phyloP scores from a whole-genome alignment of 2,888 invertebrate species.

The Brenthis hecate region DNA sequence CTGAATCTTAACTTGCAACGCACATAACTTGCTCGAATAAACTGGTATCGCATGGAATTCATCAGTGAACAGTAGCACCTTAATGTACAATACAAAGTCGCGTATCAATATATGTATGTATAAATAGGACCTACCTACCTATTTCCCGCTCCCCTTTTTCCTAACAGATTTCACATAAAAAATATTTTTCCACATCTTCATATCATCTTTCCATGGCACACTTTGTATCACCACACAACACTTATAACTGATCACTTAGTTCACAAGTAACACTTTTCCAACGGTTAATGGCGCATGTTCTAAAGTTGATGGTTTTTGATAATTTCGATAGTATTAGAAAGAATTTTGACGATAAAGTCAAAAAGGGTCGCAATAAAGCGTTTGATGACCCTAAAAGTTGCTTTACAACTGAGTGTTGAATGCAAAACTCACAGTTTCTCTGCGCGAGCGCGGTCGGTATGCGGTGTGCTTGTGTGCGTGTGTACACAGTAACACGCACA shows the following conservation, averaged over 20 bases:
- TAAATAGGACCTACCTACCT: conserved; percentile 60
- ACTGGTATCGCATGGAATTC: conserved; percentile 38
- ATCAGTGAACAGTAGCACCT: conserved; percentile 34
- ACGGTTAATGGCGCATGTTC: conserved; percentile 10
- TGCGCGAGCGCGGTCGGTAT: conserved; percentile 75
- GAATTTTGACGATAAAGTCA: conserved; percentile 53
- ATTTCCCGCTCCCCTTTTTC: conserved; percentile 69
- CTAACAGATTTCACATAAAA: conserved; percentile 75
- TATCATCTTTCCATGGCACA: conserved; percentile 58
- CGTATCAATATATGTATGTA: conserved; percentile 17
- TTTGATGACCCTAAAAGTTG: conserved; percentile 78
- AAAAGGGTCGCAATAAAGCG: conserved; percentile 64
- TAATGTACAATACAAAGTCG: conserved; percentile 23
- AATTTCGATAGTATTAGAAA: conserved; percentile 36
- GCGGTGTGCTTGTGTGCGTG: conserved; percentile 60
- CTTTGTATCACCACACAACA: conserved; percentile 42
- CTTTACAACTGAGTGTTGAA: conserved; percentile 73
- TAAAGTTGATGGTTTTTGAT: conserved; percentile 21
- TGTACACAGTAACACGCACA: conserved; percentile 44
- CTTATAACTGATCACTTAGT: conserved; percentile 26
- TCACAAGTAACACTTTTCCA: conserved; percentile 29
- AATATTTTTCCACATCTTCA: conserved; percentile 73
- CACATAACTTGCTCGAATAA: conserved; percentile 34
- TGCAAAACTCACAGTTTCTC: conserved; percentile 74
- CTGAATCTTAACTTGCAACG: conserved; percentile 26